Conservation (phyloP, 2,888 invertebrate species). For the Andrena bucephala region DNA sequence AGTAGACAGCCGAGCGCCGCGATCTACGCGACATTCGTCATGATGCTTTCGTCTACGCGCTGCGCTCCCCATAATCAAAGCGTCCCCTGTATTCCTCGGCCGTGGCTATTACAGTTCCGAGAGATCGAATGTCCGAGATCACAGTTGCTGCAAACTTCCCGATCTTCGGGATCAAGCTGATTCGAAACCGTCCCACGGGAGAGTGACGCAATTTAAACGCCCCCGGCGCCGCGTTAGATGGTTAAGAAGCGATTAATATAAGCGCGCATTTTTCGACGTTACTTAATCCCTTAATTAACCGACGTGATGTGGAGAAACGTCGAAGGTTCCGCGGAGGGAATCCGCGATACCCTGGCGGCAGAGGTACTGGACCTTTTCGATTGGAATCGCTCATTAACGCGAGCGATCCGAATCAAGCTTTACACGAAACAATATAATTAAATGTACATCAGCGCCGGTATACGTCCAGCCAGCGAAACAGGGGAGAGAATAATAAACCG, state of each 20-base stretch:
- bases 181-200: slow-evolving; percentile 35
- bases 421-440: slow-evolving; percentile 61
- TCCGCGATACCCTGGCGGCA: background rate
- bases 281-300: slow-evolving; percentile 50
- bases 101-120: background rate
- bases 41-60: background rate
- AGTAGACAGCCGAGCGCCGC: background rate
- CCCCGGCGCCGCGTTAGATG: slow-evolving; percentile 25
- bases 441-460: slow-evolving; percentile 49
- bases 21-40: background rate
- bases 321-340: slow-evolving; percentile 28
- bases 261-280: slow-evolving; percentile 29
- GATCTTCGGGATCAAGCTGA: no score
- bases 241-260: slow-evolving; percentile 50
- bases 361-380: slow-evolving; percentile 17
- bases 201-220: slow-evolving; percentile 50
- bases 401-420: slow-evolving; percentile 50
- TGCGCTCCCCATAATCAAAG: no score
- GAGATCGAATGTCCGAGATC: background rate
- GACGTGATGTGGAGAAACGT: slow-evolving; percentile 30
- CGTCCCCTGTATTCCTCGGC: no score
- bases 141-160: no score
- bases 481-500: slow-evolving; percentile 52
- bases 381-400: slow-evolving; percentile 60
- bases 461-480: slow-evolving; percentile 34